Base-by-base conservation (phyloP, 2,888 invertebrate genomes). In the Amiota communis region DNA sequence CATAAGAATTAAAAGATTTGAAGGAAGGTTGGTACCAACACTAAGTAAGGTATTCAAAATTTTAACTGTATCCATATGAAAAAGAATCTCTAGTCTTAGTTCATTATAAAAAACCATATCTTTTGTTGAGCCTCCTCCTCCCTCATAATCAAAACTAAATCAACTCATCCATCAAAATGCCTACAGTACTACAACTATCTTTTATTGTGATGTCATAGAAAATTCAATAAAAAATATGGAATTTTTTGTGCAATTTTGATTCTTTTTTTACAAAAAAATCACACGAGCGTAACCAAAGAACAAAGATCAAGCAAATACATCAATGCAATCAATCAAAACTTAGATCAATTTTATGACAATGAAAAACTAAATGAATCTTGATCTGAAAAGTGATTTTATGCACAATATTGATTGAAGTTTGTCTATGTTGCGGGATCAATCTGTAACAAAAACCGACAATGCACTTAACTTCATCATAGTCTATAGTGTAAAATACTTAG, bases 251-350 rank as follows among this genome's bases (percentile, higher is more conserved):
- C 69, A 80, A 77, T 79, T 77, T 75, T 77, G 61, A 73, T 71
- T 61, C 74, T 74, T 56, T 77, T 76, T 63, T 76, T 71, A 36
- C 36, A 64, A 75, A 77, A 77, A 77, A 83, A 78, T 75, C 82
- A 78, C 82, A 83, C 82, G 82, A 87, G 84, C 85, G 81, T 79
- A 80, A 81, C 80, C 74, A 76, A 49, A 53, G 13, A 64, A 59
- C 68, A 67, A 63, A 36, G 23, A 36, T 36, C 71, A 20, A 47
- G 20, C 13, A 47, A 3, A 23, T 15, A 12, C n/a, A 13, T 13
- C n/a, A 13, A 15, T 11, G 12, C 72, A 76, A 84, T 84, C 83
- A 75, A 85, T 84, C 83, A 85, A 76, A 77, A 48, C 12, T 70
- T n/a, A 10, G 2, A 2, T 6, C 36, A 15, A 17, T 8, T 17